Evolutionary conservation across 1,140 invertebrate genomes (phyloP).

Genomic region (Macrocentrus cingulum): DNA sequence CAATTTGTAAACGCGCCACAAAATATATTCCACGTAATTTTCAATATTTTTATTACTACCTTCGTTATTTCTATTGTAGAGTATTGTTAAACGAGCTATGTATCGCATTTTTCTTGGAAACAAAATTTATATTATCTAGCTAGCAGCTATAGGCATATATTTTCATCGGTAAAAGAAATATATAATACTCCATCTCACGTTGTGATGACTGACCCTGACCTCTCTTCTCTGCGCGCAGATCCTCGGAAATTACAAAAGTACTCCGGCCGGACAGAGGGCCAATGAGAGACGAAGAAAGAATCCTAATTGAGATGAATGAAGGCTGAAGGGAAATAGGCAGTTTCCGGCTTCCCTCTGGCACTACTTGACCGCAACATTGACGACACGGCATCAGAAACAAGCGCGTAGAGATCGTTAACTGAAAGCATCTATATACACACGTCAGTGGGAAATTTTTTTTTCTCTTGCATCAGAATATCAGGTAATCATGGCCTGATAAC

Average conservation of each 20-base stretch:
- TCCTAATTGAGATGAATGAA: conserved; percentile 12
- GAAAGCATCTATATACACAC: too few species aligned
- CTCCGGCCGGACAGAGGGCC: not conserved
- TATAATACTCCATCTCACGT: too few species aligned
- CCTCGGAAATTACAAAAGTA: not conserved
- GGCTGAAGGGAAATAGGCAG: conserved; percentile 3
- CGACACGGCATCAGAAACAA: not conserved
- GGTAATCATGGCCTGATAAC: too few species aligned
- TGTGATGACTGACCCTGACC: conserved; percentile 7
- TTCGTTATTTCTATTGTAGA: conserved; percentile 6
- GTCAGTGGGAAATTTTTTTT: too few species aligned
- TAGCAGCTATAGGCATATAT: not conserved
- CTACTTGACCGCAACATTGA: too few species aligned
- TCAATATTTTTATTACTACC: not conserved
- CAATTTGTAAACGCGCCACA: not conserved
- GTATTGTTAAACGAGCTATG: too few species aligned
- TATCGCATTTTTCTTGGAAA: too few species aligned
- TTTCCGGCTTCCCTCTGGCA: conserved; percentile 4
- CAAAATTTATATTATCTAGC: not conserved
- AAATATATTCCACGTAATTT: not conserved
- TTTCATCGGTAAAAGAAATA: too few species aligned
- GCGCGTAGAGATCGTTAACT: too few species aligned
- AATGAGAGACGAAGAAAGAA: not conserved
- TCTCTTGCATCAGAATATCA: too few species aligned
- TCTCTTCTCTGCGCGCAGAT: too few species aligned